Evolutionary conservation across 2,113 vertebrate genomes (phyloP), one percentile per base, ranked within the genome.

Genomic region (Ramphastos sulfuratus): DNA sequence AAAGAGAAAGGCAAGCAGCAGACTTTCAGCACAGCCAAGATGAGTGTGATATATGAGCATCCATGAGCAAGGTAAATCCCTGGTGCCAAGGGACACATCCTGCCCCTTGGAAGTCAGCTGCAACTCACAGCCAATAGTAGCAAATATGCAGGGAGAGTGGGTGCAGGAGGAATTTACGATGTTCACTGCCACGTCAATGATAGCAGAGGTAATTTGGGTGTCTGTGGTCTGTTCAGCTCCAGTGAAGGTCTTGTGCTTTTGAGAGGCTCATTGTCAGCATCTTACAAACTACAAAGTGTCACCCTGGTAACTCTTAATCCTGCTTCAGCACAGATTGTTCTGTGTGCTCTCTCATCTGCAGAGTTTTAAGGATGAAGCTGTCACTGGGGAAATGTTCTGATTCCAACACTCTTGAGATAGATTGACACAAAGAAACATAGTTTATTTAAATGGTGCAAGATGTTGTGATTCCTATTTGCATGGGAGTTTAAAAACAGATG

Each of bases 301-400:
- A 87, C 89, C 93, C 85, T 86, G 93, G 93, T 92, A 96, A 87
- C 79, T 89, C 95, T 31, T 85, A 81, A 80, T 95, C 91, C 89
- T 90, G 89, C 79, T 74, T 77, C 65, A 64, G 94, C 89, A 92
- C 69, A 69, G 87, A 39, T 61, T 78, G 89, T 87, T 91, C 79
- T 23, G 9, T 8, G 6, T 24, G 58, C 79, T 91, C 58, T 80
- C 82, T 90, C 87, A 64, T 91, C 82, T 85, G 85, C 1, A 0
- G 66, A 67, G 76, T 77, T 88, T 89, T 82, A 90, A 94, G 91
- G 95, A 88, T 92, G 92, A 67, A 90, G 79, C 91, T 92, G 89
- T 90, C 93, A 59, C 85, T 67, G 69, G 76, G 95, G 96, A 91
- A 91, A 90, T 78, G 93, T 80, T 88, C 72, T 13, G 73, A 55